These are phyloP conservation scores for Tretioscincus oriximinensis DNA, from an alignment of 2,113 vertebrate genomes.

Conservation along the genomic window DNA sequence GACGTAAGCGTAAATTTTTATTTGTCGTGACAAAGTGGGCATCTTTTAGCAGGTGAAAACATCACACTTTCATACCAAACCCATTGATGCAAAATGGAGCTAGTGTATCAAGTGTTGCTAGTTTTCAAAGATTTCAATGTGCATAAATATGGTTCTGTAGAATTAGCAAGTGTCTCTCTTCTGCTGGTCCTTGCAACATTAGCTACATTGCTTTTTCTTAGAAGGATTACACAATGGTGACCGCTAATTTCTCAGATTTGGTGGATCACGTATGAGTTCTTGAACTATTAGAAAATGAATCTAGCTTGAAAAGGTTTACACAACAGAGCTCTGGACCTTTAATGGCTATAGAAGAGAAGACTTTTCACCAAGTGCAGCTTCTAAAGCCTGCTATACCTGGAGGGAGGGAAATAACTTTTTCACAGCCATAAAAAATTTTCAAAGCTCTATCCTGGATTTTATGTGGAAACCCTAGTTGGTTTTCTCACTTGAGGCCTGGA, in stretches of 20 bases:
- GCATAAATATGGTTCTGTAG: not conserved
- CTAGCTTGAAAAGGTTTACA: not conserved
- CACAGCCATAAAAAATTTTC: too few relatives aligned
- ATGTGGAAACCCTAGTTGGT: not conserved
- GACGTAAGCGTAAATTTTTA: slow-evolving; percentile 45
- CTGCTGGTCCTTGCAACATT: slow-evolving; percentile 6
- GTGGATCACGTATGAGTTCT: not conserved
- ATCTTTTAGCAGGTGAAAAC: slow-evolving; percentile 48
- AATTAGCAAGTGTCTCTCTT: not conserved
- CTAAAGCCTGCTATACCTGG: too few relatives aligned
- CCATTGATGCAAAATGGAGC: slow-evolving; percentile 37
- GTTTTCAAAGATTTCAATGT: not conserved
- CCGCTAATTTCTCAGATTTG: not conserved
- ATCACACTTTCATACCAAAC: not conserved
- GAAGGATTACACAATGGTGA: not conserved
- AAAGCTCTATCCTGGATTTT: too few relatives aligned
- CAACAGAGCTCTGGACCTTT: too few relatives aligned
- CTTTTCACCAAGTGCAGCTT: too few relatives aligned
- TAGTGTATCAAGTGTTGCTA: not conserved
- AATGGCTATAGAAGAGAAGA: too few relatives aligned
- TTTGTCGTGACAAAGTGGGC: slow-evolving; percentile 48
- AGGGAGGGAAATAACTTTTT: too few relatives aligned
- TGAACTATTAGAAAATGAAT: not conserved
- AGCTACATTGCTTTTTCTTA: not conserved
- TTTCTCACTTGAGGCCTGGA: not conserved